These are phyloP conservation scores for Stenichneumon culpator DNA, from an alignment of 2,888 invertebrate genomes.

Conservation along the genomic window DNA sequence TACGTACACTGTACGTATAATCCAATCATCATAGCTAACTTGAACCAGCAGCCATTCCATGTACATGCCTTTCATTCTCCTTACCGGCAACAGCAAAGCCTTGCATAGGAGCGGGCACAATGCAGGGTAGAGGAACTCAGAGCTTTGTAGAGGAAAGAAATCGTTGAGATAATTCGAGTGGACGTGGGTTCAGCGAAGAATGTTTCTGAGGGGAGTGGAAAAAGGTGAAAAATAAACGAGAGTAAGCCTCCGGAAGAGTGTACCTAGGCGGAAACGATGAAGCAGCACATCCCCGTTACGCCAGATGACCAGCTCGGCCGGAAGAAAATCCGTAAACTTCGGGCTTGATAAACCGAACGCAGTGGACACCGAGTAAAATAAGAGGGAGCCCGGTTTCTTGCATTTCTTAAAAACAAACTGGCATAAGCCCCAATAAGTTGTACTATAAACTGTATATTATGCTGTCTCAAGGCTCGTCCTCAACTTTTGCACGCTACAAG, in stretches of 20 bases:
- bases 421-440: background rate
- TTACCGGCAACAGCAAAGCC: conserved; percentile 20
- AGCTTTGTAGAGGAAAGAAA: conserved; percentile 56
- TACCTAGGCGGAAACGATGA: background rate
- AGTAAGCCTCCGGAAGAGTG: conserved; percentile 28
- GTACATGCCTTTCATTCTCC: conserved; percentile 34
- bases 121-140: conserved; percentile 38
- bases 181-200: conserved; percentile 63
- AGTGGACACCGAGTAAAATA: conserved; percentile 31
- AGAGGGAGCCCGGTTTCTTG: conserved; percentile 28
- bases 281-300: conserved; percentile 37
- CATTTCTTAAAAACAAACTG: conserved; percentile 49
- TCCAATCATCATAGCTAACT: background rate
- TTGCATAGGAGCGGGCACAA: conserved; percentile 36
- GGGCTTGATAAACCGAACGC: conserved; percentile 63
- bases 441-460: background rate
- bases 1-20: too few species aligned
- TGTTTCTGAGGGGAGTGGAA: conserved; percentile 34
- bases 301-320: conserved; percentile 53
- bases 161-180: conserved; percentile 66
- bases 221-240: conserved; percentile 38
- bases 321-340: conserved; percentile 63
- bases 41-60: conserved; percentile 42
- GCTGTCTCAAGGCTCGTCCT: conserved; percentile 30
- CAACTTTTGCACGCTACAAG: conserved; percentile 39